phyloP scores from a whole-genome alignment of 1,140 invertebrate species.

The Aricia agestis region DNA sequence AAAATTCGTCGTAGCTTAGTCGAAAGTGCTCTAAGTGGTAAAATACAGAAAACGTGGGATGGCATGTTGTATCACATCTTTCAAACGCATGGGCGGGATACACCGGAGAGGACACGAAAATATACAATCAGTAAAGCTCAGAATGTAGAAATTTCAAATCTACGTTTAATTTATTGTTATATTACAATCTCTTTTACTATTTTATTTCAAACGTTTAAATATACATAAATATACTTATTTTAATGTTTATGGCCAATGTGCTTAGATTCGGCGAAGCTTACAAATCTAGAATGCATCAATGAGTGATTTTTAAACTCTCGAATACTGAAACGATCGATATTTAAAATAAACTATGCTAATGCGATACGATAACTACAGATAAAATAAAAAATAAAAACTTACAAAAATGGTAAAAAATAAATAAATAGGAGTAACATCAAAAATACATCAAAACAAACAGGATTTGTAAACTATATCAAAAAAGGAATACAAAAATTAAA shows the following conservation, averaged over 20 bases:
- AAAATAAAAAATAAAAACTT: constrained; percentile 51
- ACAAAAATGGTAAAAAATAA: constrained; percentile 67
- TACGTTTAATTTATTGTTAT: constrained; percentile 28
- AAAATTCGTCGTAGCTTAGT: neutral
- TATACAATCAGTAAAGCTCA: constrained; percentile 50
- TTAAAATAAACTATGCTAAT: constrained; percentile 49
- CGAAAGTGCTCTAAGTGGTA: neutral
- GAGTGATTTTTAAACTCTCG: constrained; percentile 42
- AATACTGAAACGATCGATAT: constrained; percentile 62
- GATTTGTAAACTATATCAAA: constrained; percentile 36
- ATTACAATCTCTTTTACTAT: constrained; percentile 47
- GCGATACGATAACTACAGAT: constrained; percentile 33
- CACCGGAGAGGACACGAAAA: constrained; percentile 18
- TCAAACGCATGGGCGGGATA: neutral
- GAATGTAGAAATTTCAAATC: constrained; percentile 39
- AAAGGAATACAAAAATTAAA: constrained; percentile 42
- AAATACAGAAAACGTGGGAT: neutral
- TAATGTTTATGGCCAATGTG: constrained; percentile 57
- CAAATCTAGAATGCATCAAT: constrained; percentile 37
- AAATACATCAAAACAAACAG: constrained; percentile 65
- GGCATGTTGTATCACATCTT: constrained; percentile 2
- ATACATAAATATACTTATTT: constrained; percentile 35
- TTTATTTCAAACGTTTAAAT: constrained; percentile 29
- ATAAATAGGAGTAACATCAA: constrained; percentile 68
- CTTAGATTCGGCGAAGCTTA: constrained; percentile 59